A percentile compares a stretch with the other conserved stretches of the same genome.
phyloP scores from a whole-genome alignment of 2,888 invertebrate species.

The Amphipyra berbera region DNA sequence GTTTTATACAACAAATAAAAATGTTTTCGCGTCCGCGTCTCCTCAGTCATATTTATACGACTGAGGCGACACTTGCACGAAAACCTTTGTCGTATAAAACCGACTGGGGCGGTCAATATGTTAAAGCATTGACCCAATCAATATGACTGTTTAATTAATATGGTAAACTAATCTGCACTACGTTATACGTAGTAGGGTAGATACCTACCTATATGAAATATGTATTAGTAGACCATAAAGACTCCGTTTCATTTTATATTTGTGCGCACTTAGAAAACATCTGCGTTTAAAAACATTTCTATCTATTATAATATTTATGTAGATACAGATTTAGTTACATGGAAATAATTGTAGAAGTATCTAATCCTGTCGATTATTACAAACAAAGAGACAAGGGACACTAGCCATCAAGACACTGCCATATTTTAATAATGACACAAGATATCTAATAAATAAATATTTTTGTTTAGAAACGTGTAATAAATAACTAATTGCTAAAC shows the following conservation, averaged over 20 bases:
- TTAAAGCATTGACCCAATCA: constrained; percentile 14
- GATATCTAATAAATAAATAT: too few species aligned
- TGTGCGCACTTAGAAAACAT: constrained; percentile 23
- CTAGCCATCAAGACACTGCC: too few species aligned
- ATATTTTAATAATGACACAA: too few species aligned
- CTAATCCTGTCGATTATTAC: background rate
- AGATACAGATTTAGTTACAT: background rate
- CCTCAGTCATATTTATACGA: too few species aligned
- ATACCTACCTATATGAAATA: background rate
- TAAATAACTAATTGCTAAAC: too few species aligned
- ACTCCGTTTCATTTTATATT: constrained; percentile 16
- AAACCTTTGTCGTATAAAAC: too few species aligned
- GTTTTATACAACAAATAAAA: too few species aligned
- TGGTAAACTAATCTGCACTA: constrained; percentile 19
- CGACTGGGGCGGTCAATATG: too few species aligned
- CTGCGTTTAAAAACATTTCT: constrained; percentile 16
- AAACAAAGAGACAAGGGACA: background rate
- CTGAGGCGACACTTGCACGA: too few species aligned
- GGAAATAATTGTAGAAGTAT: background rate
- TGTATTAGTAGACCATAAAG: constrained; percentile 2
- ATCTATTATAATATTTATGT: background rate
- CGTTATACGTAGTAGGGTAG: too few species aligned
- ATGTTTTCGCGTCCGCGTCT: too few species aligned
- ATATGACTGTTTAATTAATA: constrained; percentile 20
- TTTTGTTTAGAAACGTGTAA: too few species aligned